Base-by-base conservation (phyloP, 2,113 vertebrate genomes). In the Pyrgilauda ruficollis region DNA sequence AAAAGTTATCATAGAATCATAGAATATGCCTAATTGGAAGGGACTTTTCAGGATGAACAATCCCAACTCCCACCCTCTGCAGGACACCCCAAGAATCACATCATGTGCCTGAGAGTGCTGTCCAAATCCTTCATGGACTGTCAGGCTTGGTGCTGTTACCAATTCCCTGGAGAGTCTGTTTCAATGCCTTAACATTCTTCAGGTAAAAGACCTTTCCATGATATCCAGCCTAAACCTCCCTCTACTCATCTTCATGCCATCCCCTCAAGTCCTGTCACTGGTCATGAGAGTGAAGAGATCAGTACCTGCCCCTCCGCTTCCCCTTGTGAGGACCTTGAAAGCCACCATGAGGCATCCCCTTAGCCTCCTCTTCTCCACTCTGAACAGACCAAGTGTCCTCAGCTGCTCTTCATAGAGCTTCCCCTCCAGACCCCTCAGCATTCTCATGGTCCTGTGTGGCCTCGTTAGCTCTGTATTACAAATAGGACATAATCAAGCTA, bases 271-370 rank as follows among this genome's bases (percentile, higher is more conserved):
- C 43, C 30, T 41, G 30, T n/a, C 21, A 6, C 24, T 8, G 43
- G 7, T 15, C 31, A 56, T 4, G 9, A 73, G 11, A 73, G 16
- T 17, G 41, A 53, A 39, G 24, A 30, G 16, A 35, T 64, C 4
- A 3, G 9, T 43, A 4, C 31, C 67, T 27, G 21, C 11, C 21
- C 24, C 24, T 31, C 28, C 1, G 0, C 14, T 49, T 72, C 15
- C 9, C 21, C 49, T 64, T 0, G 0, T 49, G 14, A 41, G 26
- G 58, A 31, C 4, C 6, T 17, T 47, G 41, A 47, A n/a, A n/a
- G 47, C 24, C 30, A 31, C 13, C 15, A 4, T 30, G 66, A 47
- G 3, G 5, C 18, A 3, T 55, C 24, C 7, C 8, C 49, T 63
- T 16, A 47, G n/a, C 46, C 33, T 62, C n/a, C 9, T 43, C 28